Evolutionary conservation across 2,113 vertebrate genomes (phyloP).

Genomic region (Hucho hucho): DNA sequence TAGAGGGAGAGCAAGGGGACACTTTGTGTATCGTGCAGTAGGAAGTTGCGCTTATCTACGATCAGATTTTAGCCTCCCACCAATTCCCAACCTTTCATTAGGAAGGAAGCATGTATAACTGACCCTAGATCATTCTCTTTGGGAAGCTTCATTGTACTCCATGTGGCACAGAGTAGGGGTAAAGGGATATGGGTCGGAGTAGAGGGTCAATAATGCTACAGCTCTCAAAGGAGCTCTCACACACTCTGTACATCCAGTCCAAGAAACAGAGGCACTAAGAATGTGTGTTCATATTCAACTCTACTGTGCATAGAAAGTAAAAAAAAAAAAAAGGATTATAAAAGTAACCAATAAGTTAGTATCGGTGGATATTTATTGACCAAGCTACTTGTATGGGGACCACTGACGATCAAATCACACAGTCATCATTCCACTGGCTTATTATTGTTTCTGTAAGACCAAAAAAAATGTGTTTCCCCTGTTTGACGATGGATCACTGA

Average conservation of each 20-base stretch:
- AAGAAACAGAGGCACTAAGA: not conserved
- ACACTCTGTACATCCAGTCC: not conserved
- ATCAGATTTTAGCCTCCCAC: not conserved
- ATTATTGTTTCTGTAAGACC: too few relatives aligned
- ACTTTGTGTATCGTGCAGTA: not conserved
- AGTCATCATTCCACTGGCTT: too few relatives aligned
- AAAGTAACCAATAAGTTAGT: not conserved
- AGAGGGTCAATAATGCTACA: not conserved
- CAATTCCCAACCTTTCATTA: not conserved
- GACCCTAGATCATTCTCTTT: not conserved
- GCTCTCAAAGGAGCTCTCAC: not conserved
- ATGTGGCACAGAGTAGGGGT: not conserved
- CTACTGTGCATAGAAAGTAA: not conserved
- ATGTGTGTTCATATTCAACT: not conserved
- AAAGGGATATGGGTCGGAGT: not conserved
- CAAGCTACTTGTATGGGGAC: not conserved
- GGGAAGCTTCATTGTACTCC: not conserved
- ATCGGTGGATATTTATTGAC: not conserved
- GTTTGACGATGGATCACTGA: not conserved
- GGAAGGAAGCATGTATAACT: not conserved
- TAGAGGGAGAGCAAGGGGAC: slow-evolving; percentile 48
- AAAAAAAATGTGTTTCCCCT: not conserved
- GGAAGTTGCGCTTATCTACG: not conserved
- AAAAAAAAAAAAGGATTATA: not conserved
- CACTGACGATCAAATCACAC: not conserved